A percentile compares a stretch with the other conserved stretches of the same genome.
Evolutionary conservation across 1,140 invertebrate species (phyloP).

Genomic region (Caenorhabditis briggsae): DNA sequence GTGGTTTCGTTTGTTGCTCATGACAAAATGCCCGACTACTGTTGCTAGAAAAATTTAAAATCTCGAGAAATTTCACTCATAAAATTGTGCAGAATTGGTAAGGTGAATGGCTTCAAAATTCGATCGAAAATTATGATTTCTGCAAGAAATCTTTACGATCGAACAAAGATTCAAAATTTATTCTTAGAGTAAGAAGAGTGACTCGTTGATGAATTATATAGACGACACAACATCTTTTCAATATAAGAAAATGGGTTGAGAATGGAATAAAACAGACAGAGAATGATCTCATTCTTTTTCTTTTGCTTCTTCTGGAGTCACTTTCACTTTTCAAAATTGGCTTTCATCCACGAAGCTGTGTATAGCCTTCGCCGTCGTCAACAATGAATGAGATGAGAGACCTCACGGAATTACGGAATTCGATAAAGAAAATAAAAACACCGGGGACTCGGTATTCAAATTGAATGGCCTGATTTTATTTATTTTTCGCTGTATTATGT

Average conservation of each 20-base stretch:
- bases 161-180: neutral
- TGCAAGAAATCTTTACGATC: too few relatives aligned
- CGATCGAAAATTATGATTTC: neutral
- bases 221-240: neutral
- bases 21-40: too few relatives aligned
- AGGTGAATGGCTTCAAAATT: too few relatives aligned
- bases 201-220: neutral
- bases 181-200: neutral
- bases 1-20: neutral
- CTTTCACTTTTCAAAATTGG: slow-evolving; percentile 19
- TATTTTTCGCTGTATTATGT: neutral
- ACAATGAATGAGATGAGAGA: neutral
- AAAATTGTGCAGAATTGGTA: too few relatives aligned
- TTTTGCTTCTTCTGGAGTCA: neutral
- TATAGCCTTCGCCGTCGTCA: neutral
- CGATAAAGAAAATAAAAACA: slow-evolving; percentile 25
- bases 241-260: neutral
- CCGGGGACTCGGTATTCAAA: slow-evolving; percentile 2
- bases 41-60: neutral
- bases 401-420: neutral
- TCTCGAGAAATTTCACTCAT: neutral
- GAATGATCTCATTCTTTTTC: neutral
- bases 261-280: neutral
- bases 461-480: neutral
- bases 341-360: neutral